Evolutionary conservation across 2,113 vertebrate genomes (phyloP).

Genomic region (Electrona antarctica): DNA sequence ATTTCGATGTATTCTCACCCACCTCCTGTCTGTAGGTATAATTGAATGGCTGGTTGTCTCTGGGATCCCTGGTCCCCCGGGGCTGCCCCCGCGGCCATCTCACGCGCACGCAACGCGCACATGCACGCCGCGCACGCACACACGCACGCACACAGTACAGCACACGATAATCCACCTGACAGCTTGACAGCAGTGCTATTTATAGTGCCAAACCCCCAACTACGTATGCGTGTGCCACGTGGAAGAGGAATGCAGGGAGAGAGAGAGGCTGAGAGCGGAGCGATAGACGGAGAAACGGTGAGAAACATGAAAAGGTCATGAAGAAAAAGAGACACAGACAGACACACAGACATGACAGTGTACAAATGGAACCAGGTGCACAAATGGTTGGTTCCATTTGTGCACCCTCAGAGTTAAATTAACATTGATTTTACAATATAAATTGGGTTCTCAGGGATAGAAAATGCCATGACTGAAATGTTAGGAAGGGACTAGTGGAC

Average conservation of each 20-base stretch:
- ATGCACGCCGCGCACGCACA: neutral
- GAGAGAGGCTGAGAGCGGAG: neutral
- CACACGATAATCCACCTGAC: constrained; percentile 54
- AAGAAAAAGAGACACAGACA: constrained; percentile 5
- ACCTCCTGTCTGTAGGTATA: constrained; percentile 20
- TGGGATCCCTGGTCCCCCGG: constrained; percentile 13
- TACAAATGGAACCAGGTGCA: neutral
- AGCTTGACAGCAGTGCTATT: constrained; percentile 58
- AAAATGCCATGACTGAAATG: too few species aligned
- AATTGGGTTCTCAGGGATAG: too few species aligned
- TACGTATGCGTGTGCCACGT: neutral
- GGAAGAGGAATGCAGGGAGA: constrained; percentile 11
- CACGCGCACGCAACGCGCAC: constrained; percentile 9
- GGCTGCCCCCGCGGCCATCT: constrained; percentile 36
- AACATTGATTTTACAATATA: too few species aligned
- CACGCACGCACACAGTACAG: constrained; percentile 7
- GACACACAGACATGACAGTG: neutral
- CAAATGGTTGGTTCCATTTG: too few species aligned
- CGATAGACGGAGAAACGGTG: constrained; percentile 8
- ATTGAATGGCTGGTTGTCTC: constrained; percentile 31
- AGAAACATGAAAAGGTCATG: neutral
- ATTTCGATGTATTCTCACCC: constrained; percentile 22
- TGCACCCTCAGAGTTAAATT: too few species aligned
- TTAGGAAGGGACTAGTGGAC: too few species aligned
- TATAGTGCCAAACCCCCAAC: constrained; percentile 43